Conservation (phyloP, 2,113 vertebrate species). For the Turnix velox region DNA sequence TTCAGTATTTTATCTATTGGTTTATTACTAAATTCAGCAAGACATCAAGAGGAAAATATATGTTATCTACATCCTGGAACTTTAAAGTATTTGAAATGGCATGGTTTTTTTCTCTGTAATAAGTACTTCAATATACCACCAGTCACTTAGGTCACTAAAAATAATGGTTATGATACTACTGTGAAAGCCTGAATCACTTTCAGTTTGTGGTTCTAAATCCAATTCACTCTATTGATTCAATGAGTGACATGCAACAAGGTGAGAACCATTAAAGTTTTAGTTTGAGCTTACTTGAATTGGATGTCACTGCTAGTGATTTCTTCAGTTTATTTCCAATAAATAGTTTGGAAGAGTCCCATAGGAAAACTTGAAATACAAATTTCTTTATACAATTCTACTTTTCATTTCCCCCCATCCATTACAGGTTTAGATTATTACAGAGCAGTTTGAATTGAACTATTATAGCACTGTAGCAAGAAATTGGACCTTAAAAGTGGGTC, state of each 20-base stretch:
- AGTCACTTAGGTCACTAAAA: background rate
- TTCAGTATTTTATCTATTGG: background rate
- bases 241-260: background rate
- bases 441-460: background rate
- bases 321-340: background rate
- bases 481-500: background rate
- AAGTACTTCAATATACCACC: background rate
- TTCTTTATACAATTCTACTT: background rate
- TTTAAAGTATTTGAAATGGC: background rate
- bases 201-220: background rate
- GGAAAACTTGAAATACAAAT: background rate
- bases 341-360: background rate
- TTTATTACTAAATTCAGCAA: background rate
- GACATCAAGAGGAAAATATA: background rate
- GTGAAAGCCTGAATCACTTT: background rate
- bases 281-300: background rate
- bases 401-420: background rate
- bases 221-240: background rate
- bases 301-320: background rate
- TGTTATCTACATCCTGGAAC: background rate
- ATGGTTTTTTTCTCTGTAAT: background rate
- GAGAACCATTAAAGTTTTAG: background rate
- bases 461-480: background rate
- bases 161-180: background rate
- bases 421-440: background rate